Evolutionary conservation across 1,140 invertebrate species (phyloP), one percentile per base, ranked within the genome.

Genomic region (Homalodisca vitripennis): DNA sequence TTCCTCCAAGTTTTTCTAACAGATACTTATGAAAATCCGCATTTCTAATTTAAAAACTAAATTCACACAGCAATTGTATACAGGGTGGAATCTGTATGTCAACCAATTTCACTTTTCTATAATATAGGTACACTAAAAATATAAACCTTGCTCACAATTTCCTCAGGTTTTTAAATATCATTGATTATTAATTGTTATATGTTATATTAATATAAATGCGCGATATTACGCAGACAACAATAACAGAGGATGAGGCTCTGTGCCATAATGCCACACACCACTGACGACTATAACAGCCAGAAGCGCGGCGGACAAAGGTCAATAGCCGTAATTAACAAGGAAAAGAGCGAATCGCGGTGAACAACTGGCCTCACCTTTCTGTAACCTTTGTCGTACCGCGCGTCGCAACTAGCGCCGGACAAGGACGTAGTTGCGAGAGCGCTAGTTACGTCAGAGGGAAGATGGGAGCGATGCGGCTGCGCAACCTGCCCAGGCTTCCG

Each of bases 401-500:
- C 17, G 34, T 6, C 17, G 34, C 34, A 17, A 41, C 17, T 17
- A 41, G 34, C n/a, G 34, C 34, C 6, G 34, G 17, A 41, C 34
- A 17, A 6, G 34, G 34, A 10, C 34, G 34, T n/a, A n/a, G 34
- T 41, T 41, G 34, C 34, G 34, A 10, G 6, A 41, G 34, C 34
- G 34, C 34, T 6, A 41, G 34, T 10, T 6, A 17, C 34, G 34
- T 10, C 34, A 17, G 17, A 10, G 34, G 6, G 6, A 17, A 41
- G 34, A 41, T 41, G 34, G 29, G 55, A 20, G 20, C 3, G 55
- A 6, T 13, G 14, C 55, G 48, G 22, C 22, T 51, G 48, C 34
- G 48, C 48, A 10, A 22, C 48, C 3, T 20, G n/a, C n/a, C n/a
- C n/a, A n/a, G 3, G 55, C 55, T 60, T 60, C 55, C 55, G 55